Evolutionary conservation across 2,888 invertebrate genomes (phyloP).

Genomic region (Apamea monoglypha): DNA sequence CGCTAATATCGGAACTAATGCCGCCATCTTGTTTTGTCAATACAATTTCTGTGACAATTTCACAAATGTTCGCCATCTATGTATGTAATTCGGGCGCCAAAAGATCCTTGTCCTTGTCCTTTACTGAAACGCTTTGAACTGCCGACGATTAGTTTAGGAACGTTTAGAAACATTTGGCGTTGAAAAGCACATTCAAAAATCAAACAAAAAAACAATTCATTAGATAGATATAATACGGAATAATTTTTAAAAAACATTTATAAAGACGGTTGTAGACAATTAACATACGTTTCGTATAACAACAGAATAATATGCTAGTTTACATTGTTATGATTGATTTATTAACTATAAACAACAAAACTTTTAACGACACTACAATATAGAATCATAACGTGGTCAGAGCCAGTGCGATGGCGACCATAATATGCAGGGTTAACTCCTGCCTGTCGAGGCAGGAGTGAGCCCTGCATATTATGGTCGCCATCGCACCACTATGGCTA

Average conservation of each 20-base stretch:
- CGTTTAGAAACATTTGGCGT: conserved; percentile 4
- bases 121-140: neutral
- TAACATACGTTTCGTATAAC: neutral
- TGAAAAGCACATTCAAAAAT: neutral
- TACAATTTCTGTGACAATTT: neutral
- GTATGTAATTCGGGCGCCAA: neutral
- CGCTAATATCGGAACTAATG: neutral
- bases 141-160: neutral
- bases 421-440: neutral
- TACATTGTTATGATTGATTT: conserved; percentile 5
- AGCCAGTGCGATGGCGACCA: conserved; percentile 1
- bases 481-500: too few species aligned
- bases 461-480: too few species aligned
- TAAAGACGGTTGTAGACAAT: neutral
- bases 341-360: conserved; percentile 20
- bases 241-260: neutral
- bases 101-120: neutral
- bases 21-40: neutral
- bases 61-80: neutral
- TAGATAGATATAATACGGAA: neutral
- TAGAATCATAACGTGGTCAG: conserved; percentile 14
- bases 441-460: too few species aligned
- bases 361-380: conserved; percentile 26
- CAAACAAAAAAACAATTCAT: neutral
- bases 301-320: conserved; percentile 8